These are phyloP conservation scores for Pseudopleuronectes americanus DNA, from an alignment of 2,797 vertebrate species.

Conservation along the genomic window DNA sequence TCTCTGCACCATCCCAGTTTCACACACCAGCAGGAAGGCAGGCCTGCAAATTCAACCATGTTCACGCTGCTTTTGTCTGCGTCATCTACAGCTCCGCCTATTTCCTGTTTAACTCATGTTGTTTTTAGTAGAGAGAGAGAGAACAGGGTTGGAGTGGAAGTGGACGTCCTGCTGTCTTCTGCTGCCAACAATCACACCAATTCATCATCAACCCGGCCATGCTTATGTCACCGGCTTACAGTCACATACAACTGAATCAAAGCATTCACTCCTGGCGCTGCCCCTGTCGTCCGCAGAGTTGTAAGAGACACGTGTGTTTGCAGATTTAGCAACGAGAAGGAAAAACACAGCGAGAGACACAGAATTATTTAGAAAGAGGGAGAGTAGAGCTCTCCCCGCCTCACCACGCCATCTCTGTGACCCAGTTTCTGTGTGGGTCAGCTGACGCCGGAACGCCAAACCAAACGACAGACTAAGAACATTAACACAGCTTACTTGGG, in stretches of 20 bases:
- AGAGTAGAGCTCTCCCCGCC: slow-evolving; percentile 30
- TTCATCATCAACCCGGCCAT: slow-evolving; percentile 2
- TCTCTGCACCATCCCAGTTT: slow-evolving; percentile 7
- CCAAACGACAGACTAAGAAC: slow-evolving; percentile 57
- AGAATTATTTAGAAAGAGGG: slow-evolving; percentile 12
- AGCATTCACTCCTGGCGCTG: not conserved
- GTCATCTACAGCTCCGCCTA: slow-evolving; percentile 47
- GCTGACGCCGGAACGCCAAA: slow-evolving; percentile 66
- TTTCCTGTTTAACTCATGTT: slow-evolving; percentile 43
- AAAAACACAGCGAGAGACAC: not conserved
- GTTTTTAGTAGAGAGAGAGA: not conserved
- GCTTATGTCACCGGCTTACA: slow-evolving; percentile 11
- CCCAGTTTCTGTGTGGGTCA: slow-evolving; percentile 75
- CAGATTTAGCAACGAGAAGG: slow-evolving; percentile 6
- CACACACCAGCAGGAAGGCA: slow-evolving; percentile 22
- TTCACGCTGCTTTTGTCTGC: slow-evolving; percentile 16
- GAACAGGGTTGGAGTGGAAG: slow-evolving; percentile 16
- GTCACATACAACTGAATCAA: slow-evolving; percentile 6
- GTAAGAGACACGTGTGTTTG: not conserved
- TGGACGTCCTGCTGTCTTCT: slow-evolving; percentile 1
- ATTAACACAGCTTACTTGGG: slow-evolving; percentile 69
- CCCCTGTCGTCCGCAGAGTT: not conserved
- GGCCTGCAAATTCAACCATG: slow-evolving; percentile 40
- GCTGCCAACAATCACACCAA: slow-evolving; percentile 34
- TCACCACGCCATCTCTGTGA: slow-evolving; percentile 55